phyloP scores from a whole-genome alignment of 1,140 invertebrate genomes.

The Magallana angulata region DNA sequence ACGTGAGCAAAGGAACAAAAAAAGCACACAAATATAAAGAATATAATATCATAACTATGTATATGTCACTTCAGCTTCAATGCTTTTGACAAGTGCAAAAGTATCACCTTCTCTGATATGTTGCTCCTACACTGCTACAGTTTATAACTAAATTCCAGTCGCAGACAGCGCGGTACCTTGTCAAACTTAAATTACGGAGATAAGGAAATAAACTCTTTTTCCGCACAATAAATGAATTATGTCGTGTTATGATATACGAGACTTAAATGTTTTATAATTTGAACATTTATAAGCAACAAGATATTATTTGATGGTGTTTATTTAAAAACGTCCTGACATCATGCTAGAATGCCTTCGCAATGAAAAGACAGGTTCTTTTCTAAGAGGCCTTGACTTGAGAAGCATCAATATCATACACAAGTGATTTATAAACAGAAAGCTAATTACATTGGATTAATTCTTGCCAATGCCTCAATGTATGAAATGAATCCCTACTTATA shows the following conservation, averaged over 20 bases:
- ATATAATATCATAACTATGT: not conserved
- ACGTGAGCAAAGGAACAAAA: not conserved
- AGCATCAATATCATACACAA: not conserved
- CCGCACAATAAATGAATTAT: conserved; percentile 26
- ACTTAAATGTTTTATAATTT: conserved; percentile 33
- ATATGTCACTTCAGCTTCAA: not conserved
- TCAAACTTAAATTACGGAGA: conserved; percentile 24
- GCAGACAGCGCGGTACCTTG: not conserved
- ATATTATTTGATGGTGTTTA: conserved; percentile 21
- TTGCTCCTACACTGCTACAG: not conserved
- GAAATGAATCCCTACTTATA: not conserved
- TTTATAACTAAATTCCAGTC: not conserved
- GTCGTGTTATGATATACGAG: conserved; percentile 27
- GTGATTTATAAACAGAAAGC: conserved; percentile 28
- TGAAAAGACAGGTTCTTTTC: conserved; percentile 1
- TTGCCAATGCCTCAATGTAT: not conserved
- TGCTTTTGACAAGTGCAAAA: not conserved
- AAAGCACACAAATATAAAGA: not conserved
- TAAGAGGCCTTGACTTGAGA: conserved; percentile 2
- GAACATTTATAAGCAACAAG: conserved; percentile 38
- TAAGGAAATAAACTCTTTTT: conserved; percentile 14
- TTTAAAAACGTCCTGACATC: not conserved
- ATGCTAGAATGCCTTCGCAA: not conserved
- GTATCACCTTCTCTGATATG: not conserved
- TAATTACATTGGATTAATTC: conserved; percentile 6